Base-by-base conservation (phyloP, 2,113 vertebrate species). In the Nannobrachium achirus region DNA sequence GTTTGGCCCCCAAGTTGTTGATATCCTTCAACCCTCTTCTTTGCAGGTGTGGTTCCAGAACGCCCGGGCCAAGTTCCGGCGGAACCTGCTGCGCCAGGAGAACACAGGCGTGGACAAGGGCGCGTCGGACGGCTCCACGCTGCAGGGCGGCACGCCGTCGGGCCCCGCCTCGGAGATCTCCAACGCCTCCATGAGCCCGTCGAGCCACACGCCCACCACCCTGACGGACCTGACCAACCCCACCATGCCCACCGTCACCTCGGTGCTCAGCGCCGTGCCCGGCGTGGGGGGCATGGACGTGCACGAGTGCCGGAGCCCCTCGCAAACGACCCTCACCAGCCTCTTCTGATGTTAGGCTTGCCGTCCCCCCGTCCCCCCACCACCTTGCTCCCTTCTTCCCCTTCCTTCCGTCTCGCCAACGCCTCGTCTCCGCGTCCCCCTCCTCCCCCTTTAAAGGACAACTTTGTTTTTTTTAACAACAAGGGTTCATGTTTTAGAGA, bases 41-140 rank as follows among this genome's bases (percentile, higher is more conserved):
- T 38, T 0, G 25, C 71, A 99, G 98, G 98, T 99, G 73, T 99
- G 98, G 97, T 99, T 99, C 89, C 98, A 99, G 89, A 99, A 99
- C 0, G 98, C 98, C 67, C 90, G 98, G 78, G 98, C 97, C 88
- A 99, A 99, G 91, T 99, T 99, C 92, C 90, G 97, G 89, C 93
- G 98, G 92, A 99, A 98, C 92, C 94, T 99, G 74, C 91, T 99
- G 83, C 94, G 98, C 20, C 98, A 99, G 90, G 98, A 99, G 90
- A 98, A 94, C 91, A 95, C 93, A 0, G 96, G 94, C 1, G 95
- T 94, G 89, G 98, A 99, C 93, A 99, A 99, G 90, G 89, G 25
- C 25, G 25, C 94, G 0, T 95, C 95, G 0, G 98, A 99, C 41
- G 92, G 93, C 15, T 94, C 96, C 1, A 92, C 94, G 56, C 91